Evolutionary conservation across 64 coral and sea anemone species (phyloP).

Genomic region (Montipora foliosa): DNA sequence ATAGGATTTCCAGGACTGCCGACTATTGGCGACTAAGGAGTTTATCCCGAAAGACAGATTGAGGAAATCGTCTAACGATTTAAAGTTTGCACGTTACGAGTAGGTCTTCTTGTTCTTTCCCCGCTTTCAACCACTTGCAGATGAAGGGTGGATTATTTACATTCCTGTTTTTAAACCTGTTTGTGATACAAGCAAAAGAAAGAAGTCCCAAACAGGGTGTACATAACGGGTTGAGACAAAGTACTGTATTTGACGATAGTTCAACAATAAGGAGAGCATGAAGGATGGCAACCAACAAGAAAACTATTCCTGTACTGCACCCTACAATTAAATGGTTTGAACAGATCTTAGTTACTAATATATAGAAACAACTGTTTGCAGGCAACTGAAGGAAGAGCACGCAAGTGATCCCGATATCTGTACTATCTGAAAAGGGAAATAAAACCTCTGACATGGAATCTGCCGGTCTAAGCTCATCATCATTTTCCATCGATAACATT

Average conservation of each 20-base stretch:
- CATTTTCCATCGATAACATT: constrained; percentile 79
- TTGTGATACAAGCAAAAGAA: background rate
- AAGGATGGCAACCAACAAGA: too few species aligned
- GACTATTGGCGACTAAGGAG: background rate
- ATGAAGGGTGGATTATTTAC: background rate
- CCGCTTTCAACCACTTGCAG: background rate
- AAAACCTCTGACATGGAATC: constrained; percentile 37
- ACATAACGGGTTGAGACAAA: background rate
- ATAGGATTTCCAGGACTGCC: constrained; percentile 7
- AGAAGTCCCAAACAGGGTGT: background rate
- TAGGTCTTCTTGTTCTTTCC: background rate
- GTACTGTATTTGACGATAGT: too few species aligned
- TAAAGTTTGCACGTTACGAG: background rate
- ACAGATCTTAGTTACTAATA: background rate
- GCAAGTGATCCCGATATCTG: background rate
- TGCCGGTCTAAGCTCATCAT: constrained; percentile 40
- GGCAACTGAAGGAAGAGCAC: background rate
- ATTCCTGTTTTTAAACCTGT: background rate
- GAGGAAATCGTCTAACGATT: constrained; percentile 18
- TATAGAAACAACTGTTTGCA: background rate
- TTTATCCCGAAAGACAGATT: background rate
- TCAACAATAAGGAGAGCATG: too few species aligned
- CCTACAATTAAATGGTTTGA: background rate
- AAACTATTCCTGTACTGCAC: too few species aligned
- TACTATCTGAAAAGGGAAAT: background rate